Conservation (phyloP, 2,888 invertebrate genomes). For the Hyppa rectilinea region DNA sequence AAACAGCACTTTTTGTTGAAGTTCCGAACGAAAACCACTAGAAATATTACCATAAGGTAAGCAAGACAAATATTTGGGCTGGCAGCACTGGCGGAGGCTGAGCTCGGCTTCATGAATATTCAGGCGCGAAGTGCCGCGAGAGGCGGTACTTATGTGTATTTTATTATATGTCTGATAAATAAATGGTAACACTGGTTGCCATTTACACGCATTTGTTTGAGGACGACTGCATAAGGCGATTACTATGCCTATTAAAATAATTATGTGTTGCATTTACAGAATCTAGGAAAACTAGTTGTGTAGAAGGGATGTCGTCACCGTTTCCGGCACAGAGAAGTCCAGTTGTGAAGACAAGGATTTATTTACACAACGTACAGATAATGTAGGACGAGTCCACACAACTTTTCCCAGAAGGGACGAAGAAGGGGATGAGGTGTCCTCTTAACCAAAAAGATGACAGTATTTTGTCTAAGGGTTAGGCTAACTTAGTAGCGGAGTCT, state of each 20-base stretch:
- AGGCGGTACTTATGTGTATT: constrained; percentile 49
- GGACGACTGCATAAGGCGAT: not conserved
- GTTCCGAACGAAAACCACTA: constrained; percentile 57
- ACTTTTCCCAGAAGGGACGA: no score
- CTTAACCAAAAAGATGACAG: no score
- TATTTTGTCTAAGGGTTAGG: no score
- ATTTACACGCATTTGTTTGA: constrained; percentile 25
- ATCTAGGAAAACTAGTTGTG: not conserved
- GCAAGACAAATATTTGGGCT: constrained; percentile 63
- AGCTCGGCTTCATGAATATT: constrained; percentile 65
- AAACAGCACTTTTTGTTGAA: constrained; percentile 50
- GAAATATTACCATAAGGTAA: constrained; percentile 67
- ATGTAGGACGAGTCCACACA: no score
- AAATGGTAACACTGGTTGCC: constrained; percentile 33
- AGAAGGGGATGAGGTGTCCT: no score
- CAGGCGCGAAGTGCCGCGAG: constrained; percentile 48
- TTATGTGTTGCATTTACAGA: not conserved
- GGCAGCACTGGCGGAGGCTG: constrained; percentile 61
- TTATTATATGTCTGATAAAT: constrained; percentile 58
- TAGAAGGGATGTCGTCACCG: no score
- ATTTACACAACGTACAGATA: no score
- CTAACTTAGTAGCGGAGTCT: no score
- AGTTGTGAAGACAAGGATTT: no score
- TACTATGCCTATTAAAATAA: not conserved
- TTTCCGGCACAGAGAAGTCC: no score